Evolutionary conservation across 2,113 vertebrate genomes (phyloP), one percentile per base, ranked within the genome.

Genomic region (Lucifuga dentata): DNA sequence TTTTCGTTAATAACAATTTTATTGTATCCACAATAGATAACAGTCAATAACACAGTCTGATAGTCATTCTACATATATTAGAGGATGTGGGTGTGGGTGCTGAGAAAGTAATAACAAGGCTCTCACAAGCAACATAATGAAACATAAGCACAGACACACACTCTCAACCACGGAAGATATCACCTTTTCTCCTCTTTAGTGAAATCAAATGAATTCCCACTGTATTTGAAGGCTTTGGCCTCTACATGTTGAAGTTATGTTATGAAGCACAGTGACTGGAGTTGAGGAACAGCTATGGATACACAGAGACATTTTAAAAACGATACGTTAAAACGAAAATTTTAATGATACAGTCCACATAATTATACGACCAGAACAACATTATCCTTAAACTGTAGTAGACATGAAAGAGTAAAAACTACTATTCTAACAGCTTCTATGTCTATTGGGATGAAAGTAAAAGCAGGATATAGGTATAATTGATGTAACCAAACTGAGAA

Each of bases 401-500:
- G 26, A 60, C 36, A 24, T 16, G 12, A 5, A 29, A 7, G 32
- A 40, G 24, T 43, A 41, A 24, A 43, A 16, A 41, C 8, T 62
- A 13, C 11, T 11, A 17, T n/a, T 16, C 19, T 41, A 57, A 49
- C 41, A 62, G 6, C 21, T 51, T 45, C 10, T 7, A 20, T 20
- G 52, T 46, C 3, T 11, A 20, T 1, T 15, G 3, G 5, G 7
- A 2, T 12, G 5, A 45, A 51, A 29, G 32, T 45, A 8, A 50
- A 12, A 13, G 11, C 36, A 26, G 46, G 13, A 43, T 33, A 33
- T 17, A 29, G 26, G 26, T 29, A 7, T 7, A 29, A 45, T 11
- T 19, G 9, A 55, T 48, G 11, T 55, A n/a, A 16, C 32, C 53
- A 26, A 74, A 39, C 11, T 45, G 8, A 53, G 21, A 50, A 21